Evolutionary conservation across 2,888 invertebrate species (phyloP), one percentile per base, ranked within the genome.

Genomic region (Alviniconcha strummeri): DNA sequence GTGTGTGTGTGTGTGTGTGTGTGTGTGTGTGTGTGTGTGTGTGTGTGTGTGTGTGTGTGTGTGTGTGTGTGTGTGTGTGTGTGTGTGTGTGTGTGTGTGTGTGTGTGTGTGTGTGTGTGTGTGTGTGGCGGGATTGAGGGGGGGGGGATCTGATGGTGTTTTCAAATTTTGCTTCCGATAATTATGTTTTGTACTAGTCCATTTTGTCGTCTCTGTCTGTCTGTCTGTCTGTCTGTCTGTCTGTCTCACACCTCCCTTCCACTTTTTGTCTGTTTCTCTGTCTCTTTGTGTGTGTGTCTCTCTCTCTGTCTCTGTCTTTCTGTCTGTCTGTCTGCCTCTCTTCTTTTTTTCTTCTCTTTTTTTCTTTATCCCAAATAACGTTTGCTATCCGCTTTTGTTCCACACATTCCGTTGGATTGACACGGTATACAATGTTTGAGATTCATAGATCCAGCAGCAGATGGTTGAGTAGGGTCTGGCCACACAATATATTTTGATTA

Each of bases 191-290:
- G 71, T 71, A 9, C 19, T n/a, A 19, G n/a, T 71, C 19, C 19
- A 5, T 71, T 4, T 71, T 19, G n/a, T 71, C 19, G n/a, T 71
- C 19, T 71, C 19, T 71, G 71, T 71, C 71, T 71, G 71, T 71
- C 71, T 71, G 71, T 71, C 9, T 71, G 71, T 71, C 71, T 71
- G 71, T 71, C 19, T 71, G 71, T n/a, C 71, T 19, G 71, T 71
- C 71, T 71, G 71, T 71, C 71, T 72, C 72, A 0, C 52, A 9
- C 52, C 11, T 11, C 72, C 52, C 72, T 8, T 36, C 36, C 52
- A 5, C 72, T 6, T 15, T 64, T 15, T 64, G 64, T 64, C 64
- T 15, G 64, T 64, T 4, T 64, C 3, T 64, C 64, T 64, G 64
- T 64, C 11, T 15, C 11, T 64, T 9, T 64, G 15, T 64, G 64